phyloP scores from a whole-genome alignment of 2,113 vertebrate species.

The Marmota monax region DNA sequence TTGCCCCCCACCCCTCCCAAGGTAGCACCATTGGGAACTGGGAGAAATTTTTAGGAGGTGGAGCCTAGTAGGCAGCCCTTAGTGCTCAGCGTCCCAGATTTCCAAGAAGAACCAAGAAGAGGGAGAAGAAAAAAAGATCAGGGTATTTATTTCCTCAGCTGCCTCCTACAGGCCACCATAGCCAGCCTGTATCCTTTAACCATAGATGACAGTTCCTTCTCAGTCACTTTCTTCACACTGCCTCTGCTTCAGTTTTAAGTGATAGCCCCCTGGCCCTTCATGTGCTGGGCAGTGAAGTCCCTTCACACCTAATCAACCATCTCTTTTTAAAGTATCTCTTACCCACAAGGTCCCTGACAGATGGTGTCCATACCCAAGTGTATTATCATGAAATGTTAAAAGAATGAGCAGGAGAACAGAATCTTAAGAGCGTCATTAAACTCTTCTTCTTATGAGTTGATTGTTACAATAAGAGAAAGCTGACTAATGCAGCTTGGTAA shows the following conservation, averaged over 20 bases:
- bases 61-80: no score
- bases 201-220: neutral
- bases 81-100: neutral
- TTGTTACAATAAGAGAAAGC: neutral
- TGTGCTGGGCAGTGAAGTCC: neutral
- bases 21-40: neutral
- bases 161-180: neutral
- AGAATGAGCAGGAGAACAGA: neutral
- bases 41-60: no score
- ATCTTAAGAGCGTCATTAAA: neutral
- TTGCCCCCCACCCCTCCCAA: neutral
- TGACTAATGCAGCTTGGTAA: neutral
- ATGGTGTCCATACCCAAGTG: neutral
- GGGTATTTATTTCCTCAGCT: neutral
- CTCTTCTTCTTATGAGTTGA: neutral
- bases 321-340: neutral
- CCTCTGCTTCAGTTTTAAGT: neutral
- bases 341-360: neutral
- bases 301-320: neutral
- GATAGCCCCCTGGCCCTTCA: neutral
- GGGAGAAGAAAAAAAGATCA: neutral
- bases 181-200: neutral
- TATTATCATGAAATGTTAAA: neutral
- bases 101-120: neutral
- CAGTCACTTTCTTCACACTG: neutral